Conservation (phyloP, 2,797 vertebrate species). For the Clarias fuscus region DNA sequence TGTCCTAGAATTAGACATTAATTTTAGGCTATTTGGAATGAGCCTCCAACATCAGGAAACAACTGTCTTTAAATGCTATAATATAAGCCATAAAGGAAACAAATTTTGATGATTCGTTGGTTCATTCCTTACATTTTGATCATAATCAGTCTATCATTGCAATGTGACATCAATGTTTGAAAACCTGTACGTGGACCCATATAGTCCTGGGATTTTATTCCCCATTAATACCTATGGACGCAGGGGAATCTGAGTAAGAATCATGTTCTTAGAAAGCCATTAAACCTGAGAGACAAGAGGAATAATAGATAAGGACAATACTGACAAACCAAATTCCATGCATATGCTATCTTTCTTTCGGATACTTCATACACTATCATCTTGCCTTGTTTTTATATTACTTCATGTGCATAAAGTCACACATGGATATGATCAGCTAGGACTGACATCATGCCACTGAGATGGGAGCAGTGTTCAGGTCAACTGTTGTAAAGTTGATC, state of each 20-base stretch:
- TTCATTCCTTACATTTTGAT: not conserved
- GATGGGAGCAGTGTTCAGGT: slow-evolving; percentile 25
- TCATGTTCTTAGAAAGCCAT: not conserved
- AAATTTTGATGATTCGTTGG: not conserved
- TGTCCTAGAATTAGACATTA: not conserved
- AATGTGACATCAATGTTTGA: not conserved
- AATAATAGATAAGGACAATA: not conserved
- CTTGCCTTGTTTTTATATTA: no score
- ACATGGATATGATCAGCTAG: slow-evolving; percentile 37
- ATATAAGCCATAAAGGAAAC: not conserved
- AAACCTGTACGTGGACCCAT: not conserved
- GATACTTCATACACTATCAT: not conserved
- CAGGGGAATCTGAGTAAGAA: not conserved
- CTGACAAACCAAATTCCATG: not conserved
- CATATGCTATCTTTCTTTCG: slow-evolving; percentile 3
- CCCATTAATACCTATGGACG: not conserved
- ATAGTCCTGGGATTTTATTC: not conserved
- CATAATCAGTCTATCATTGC: not conserved
- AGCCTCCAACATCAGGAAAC: not conserved
- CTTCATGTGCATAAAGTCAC: not conserved
- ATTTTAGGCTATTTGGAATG: not conserved
- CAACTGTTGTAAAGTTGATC: not conserved
- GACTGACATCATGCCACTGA: slow-evolving; percentile 13
- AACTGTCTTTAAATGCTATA: not conserved
- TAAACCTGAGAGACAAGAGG: not conserved